Percentiles rank a stretch among this genome's conserved stretches.
These are phyloP conservation scores for Drosophila funebris DNA, from an alignment of 1,140 invertebrate genomes.

Conservation along the genomic window DNA sequence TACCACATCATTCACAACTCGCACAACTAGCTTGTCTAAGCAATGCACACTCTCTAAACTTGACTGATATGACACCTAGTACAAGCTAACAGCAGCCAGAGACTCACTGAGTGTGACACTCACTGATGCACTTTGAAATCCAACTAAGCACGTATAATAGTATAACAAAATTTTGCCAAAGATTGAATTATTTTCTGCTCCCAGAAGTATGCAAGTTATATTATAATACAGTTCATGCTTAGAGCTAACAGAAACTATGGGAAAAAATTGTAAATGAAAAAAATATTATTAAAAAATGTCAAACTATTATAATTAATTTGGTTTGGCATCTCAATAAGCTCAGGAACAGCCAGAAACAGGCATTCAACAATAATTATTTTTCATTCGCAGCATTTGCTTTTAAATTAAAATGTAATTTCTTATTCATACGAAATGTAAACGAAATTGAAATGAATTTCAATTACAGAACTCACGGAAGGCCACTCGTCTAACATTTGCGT, in stretches of 20 bases:
- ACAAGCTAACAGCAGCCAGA: slow-evolving; percentile 37
- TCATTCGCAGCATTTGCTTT: no score
- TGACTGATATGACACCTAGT: slow-evolving; percentile 57
- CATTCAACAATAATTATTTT: not conserved
- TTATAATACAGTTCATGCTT: no score
- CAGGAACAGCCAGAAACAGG: no score
- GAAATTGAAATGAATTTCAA: slow-evolving; percentile 23
- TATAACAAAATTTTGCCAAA: not conserved
- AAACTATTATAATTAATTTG: no score
- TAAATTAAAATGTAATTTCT: not conserved
- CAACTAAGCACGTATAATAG: not conserved
- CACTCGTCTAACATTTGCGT: slow-evolving; percentile 13
- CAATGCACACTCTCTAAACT: slow-evolving; percentile 8
- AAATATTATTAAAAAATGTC: no score
- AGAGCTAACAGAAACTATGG: no score
- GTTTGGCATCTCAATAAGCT: no score
- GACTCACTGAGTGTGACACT: slow-evolving; percentile 15
- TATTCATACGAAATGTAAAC: slow-evolving; percentile 5
- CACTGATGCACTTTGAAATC: slow-evolving; percentile 20
- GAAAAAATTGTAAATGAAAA: no score
- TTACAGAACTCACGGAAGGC: slow-evolving; percentile 3
- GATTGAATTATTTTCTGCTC: not conserved
- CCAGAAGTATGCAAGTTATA: no score
- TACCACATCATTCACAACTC: not conserved
- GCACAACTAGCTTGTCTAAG: not conserved